Evolutionary conservation across 2,888 invertebrate genomes (phyloP).

Genomic region (Tinea trinotella): DNA sequence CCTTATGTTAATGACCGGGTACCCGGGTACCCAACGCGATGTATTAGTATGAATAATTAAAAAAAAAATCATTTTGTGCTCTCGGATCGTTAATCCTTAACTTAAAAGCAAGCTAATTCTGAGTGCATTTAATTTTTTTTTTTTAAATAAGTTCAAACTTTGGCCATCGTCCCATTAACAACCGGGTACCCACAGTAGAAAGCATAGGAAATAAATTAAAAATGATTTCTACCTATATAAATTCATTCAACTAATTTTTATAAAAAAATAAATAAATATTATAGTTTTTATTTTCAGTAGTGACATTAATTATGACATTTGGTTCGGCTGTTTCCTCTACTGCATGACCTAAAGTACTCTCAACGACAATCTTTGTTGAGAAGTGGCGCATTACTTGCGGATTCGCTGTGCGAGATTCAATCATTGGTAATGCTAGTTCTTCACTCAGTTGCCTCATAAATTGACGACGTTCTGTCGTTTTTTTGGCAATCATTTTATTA

Average conservation of each 20-base stretch:
- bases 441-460: not conserved
- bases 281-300: not conserved
- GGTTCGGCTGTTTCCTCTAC: not conserved
- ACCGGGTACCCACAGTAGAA: conserved; percentile 5
- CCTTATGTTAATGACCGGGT: conserved; percentile 7
- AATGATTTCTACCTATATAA: not conserved
- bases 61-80: not conserved
- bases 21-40: conserved; percentile 2
- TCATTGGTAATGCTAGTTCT: conserved; percentile 3
- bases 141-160: conserved; percentile 4
- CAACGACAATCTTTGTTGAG: conserved; percentile 3
- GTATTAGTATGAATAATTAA: not conserved
- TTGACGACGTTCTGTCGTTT: conserved; percentile 10
- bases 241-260: not conserved
- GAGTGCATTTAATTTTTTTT: not conserved
- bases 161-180: not conserved
- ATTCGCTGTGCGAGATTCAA: not conserved
- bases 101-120: conserved; percentile 1
- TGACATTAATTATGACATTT: not conserved
- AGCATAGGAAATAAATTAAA: conserved; percentile 7
- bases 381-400: conserved; percentile 9
- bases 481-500: conserved; percentile 11
- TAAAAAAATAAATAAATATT: conserved; percentile 3
- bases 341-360: conserved; percentile 3
- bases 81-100: not conserved